Base-by-base conservation (phyloP, 2,797 vertebrate species). In the Gymnocypris eckloni region DNA sequence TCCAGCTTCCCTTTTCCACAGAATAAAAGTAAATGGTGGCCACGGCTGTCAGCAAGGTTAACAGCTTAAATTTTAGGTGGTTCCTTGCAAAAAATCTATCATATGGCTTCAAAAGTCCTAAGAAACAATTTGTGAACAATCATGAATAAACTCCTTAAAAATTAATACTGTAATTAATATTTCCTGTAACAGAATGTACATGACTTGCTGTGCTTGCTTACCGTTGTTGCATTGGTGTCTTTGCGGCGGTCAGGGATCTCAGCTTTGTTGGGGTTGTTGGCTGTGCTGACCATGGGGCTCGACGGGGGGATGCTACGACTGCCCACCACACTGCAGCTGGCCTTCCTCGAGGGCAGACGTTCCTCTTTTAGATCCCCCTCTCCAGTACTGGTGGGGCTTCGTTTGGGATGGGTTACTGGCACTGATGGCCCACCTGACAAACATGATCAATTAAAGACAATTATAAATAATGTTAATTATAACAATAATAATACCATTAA, bases 271-370 rank as follows among this genome's bases (percentile, higher is more conserved):
- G 97, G 97, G 92, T 98, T 98, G 94, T 97, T 97, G 91, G 97
- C 97, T 22, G 96, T 97, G 96, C 97, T 98, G 90, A 98, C 97
- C 97, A 98, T 97, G 1, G 97, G 97, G 94, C 97, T 98, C 89
- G 97, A 97, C 0, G 97, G 97, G 4, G 96, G 96, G 82, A 97
- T 94, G 89, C 95, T 96, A 39, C 96, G 95, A 66, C 96, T 96
- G 61, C 96, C 95, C 39, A 95, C 96, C 1, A 96, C 94, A 0
- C 96, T 96, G 93, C 96, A 95, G 81, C 96, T 97, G 41, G 95
- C 92, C 92, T 97, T 97, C 54, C 97, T 95, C 0, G 96, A 93
- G 0, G 96, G 95, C 93, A 97, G 95, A 4, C 96, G 95, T 22
- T 97, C 96, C 90, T 98, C 97, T 82, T 97, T 95, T 89, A 97